A percentile compares a stretch with the other conserved stretches of the same genome.
phyloP scores from a whole-genome alignment of 2,888 invertebrate genomes.

The Nomada fucata region DNA sequence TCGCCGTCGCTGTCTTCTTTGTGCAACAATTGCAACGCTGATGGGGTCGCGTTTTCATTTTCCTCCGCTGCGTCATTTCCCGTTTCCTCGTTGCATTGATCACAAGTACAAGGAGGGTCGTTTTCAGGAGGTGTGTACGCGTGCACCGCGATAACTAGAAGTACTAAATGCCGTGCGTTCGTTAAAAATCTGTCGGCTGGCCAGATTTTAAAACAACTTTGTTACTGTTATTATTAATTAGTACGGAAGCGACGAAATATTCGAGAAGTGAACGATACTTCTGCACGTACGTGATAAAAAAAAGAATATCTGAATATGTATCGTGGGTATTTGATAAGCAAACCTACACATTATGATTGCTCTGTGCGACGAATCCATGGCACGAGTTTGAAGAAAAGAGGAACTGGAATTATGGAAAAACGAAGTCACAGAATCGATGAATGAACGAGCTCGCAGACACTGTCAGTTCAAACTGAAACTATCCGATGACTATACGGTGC shows the following conservation, averaged over 20 bases:
- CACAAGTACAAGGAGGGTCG: conserved; percentile 69
- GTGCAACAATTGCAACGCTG: conserved; percentile 38
- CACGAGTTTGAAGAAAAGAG: neutral
- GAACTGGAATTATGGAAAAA: conserved; percentile 12
- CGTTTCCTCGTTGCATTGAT: conserved; percentile 70
- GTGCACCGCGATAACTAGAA: conserved; percentile 17
- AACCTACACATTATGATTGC: conserved; percentile 55
- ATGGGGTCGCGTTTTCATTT: conserved; percentile 50
- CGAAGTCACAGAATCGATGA: conserved; percentile 40
- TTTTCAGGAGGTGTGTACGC: neutral
- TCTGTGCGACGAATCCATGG: conserved; percentile 41
- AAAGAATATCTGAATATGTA: too few species aligned
- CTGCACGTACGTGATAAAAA: too few species aligned
- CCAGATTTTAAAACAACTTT: too few species aligned
- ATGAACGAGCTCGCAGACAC: conserved; percentile 35
- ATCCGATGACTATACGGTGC: conserved; percentile 24
- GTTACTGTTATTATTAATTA: too few species aligned
- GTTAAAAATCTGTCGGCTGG: neutral
- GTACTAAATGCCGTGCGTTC: conserved; percentile 15
- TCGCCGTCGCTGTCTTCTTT: conserved; percentile 75
- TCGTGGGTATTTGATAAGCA: conserved; percentile 5
- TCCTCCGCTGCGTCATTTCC: conserved; percentile 68
- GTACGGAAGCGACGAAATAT: too few species aligned
- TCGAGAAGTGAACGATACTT: too few species aligned
- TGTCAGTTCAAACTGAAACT: conserved; percentile 54